Conservation (phyloP, 2,888 invertebrate species). For the Dryocosmus kuriphilus region DNA sequence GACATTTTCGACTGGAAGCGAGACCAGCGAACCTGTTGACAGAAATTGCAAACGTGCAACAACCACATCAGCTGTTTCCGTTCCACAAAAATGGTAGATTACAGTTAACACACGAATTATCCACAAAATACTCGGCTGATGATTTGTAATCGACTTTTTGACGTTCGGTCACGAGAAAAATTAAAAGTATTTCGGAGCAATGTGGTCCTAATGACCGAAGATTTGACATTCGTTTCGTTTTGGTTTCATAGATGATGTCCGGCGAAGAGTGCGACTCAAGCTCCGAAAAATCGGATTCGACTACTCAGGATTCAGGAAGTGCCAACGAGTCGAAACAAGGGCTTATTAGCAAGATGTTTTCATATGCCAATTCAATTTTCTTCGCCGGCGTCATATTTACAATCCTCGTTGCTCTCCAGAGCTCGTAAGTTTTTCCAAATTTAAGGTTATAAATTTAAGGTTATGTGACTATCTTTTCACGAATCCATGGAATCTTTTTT, state of each 20-base stretch:
- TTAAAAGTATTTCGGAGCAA: constrained; percentile 46
- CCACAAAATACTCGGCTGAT: constrained; percentile 53
- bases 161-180: constrained; percentile 9
- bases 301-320: constrained; percentile 61
- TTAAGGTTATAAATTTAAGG: too few species aligned
- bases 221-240: constrained; percentile 39
- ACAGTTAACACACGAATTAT: not conserved
- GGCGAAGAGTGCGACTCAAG: constrained; percentile 65
- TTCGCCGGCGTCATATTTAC: constrained; percentile 83
- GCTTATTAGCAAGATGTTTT: constrained; percentile 79
- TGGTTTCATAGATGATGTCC: constrained; percentile 69
- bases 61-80: constrained; percentile 7
- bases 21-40: not conserved
- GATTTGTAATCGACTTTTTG: constrained; percentile 57
- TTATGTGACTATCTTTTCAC: constrained; percentile 43
- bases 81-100: not conserved
- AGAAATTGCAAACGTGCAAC: not conserved
- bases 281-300: constrained; percentile 62
- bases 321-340: constrained; percentile 63
- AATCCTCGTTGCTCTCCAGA: constrained; percentile 85
- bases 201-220: constrained; percentile 52
- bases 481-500: constrained; percentile 19
- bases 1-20: too few species aligned
- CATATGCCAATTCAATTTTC: constrained; percentile 83
- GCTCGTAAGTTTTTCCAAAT: constrained; percentile 80